Evolutionary conservation across 2,888 invertebrate genomes (phyloP), one percentile per base, ranked within the genome.

Genomic region (Cataglyphis albicans): DNA sequence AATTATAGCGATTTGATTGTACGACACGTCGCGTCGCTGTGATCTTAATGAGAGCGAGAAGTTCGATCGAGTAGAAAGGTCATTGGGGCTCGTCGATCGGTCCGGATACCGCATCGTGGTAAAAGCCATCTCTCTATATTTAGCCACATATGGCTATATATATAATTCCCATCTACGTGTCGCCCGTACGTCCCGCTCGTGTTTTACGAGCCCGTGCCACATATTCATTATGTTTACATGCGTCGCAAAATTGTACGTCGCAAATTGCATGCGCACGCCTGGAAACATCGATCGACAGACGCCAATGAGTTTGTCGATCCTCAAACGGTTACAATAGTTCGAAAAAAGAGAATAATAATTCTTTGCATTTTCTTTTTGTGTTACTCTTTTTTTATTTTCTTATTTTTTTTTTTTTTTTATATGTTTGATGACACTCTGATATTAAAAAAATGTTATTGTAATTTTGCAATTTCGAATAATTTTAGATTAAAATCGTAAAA

Each of bases 51-150:
- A 88, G 89, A 89, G 83, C 76, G 70, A 82, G 29, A 29, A 29
- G 63, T 78, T 65, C 85, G 87, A 89, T 85, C 89, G 87, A 74
- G 81, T 82, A 87, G 52, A 52, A 87, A 89, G 89, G 87, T 84
- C 89, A 89, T 89, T 89, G 83, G 86, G 86, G 75, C 87, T 85
- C 89, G 82, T 85, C 81, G 87, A 86, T 87, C 87, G 87, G 68
- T 80, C 70, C 70, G 80, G 83, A 61, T 85, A n/a, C 7, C n/a
- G 52, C 83, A 70, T 84, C 55, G 81, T 78, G 81, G 78, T 90
- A 90, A 90, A 89, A 90, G 89, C 87, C 88, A 84, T 74, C 55
- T 44, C 38, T 86, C 90, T 90, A 89, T 90, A 90, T 90, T 90
- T 90, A 90, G 88, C 87, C 80, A n/a, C 52, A 52, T 7, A 67